These are phyloP conservation scores for Cephus runcator DNA, from an alignment of 2,888 invertebrate genomes.

Conservation along the genomic window DNA sequence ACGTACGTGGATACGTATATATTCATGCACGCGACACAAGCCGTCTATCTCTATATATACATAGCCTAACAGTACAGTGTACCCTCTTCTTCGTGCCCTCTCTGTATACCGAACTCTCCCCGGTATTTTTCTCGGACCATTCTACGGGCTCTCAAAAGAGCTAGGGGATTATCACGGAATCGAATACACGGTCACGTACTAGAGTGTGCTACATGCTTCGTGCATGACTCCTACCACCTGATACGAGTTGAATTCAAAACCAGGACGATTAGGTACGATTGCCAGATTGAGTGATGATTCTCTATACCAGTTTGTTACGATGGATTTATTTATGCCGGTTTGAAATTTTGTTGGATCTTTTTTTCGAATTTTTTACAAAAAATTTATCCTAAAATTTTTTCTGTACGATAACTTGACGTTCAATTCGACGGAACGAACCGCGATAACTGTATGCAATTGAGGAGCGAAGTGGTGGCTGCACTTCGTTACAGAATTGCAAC, in stretches of 20 bases:
- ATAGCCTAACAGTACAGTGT: background rate
- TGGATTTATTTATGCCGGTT: background rate
- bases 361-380: background rate
- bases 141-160: slow-evolving; percentile 22
- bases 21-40: slow-evolving; percentile 5
- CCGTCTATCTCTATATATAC: slow-evolving; percentile 1
- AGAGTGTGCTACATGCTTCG: slow-evolving; percentile 37
- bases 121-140: slow-evolving; percentile 1
- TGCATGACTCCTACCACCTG: slow-evolving; percentile 47
- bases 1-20: background rate
- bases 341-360: background rate
- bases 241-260: slow-evolving; percentile 1
- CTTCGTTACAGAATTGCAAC: slow-evolving; percentile 48
- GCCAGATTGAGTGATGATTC: background rate
- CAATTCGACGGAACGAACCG: background rate
- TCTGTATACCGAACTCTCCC: background rate
- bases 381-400: no score
- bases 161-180: slow-evolving; percentile 46
- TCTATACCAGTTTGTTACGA: background rate
- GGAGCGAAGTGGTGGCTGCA: background rate
- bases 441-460: background rate
- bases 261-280: background rate
- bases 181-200: slow-evolving; percentile 53
- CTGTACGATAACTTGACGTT: background rate
- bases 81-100: background rate